Percentiles rank a stretch among this genome's conserved stretches.
phyloP scores from a whole-genome alignment of 2,113 vertebrate genomes.

The Puntigrus tetrazona region DNA sequence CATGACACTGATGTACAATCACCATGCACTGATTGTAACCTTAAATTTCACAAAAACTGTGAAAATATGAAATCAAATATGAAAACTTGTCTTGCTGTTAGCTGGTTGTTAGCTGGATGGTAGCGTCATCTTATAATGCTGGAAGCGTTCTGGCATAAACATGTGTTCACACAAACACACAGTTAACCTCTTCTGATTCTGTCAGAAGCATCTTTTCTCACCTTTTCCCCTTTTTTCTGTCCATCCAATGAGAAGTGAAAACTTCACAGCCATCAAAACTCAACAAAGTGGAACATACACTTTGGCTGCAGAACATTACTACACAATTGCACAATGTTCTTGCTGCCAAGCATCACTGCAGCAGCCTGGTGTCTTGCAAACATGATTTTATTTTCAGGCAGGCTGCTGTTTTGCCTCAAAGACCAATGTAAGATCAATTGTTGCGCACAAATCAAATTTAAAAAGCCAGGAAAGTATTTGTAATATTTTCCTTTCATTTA shows the following conservation, averaged over 20 bases:
- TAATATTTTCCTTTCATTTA: slow-evolving; percentile 47
- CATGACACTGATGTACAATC: no score
- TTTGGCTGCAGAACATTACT: neutral
- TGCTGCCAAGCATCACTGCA: neutral
- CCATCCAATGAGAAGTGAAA: neutral
- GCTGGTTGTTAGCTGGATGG: neutral
- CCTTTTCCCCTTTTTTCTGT: neutral
- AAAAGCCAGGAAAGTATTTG: slow-evolving; percentile 35
- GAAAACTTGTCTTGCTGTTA: no score
- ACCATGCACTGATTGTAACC: no score
- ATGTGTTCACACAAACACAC: neutral
- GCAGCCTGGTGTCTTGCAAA: neutral
- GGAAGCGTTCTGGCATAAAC: no score
- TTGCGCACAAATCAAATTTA: slow-evolving; percentile 22
- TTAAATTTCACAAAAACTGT: no score
- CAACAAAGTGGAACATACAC: neutral
- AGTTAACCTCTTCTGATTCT: neutral
- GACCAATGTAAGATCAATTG: neutral
- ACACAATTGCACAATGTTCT: neutral
- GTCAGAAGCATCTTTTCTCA: neutral
- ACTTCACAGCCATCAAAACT: neutral
- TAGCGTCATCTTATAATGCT: neutral
- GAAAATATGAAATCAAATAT: no score
- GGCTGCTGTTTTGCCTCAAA: neutral
- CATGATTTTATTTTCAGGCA: neutral